phyloP scores from a whole-genome alignment of 2,113 vertebrate species.

The Argyrosomus japonicus region DNA sequence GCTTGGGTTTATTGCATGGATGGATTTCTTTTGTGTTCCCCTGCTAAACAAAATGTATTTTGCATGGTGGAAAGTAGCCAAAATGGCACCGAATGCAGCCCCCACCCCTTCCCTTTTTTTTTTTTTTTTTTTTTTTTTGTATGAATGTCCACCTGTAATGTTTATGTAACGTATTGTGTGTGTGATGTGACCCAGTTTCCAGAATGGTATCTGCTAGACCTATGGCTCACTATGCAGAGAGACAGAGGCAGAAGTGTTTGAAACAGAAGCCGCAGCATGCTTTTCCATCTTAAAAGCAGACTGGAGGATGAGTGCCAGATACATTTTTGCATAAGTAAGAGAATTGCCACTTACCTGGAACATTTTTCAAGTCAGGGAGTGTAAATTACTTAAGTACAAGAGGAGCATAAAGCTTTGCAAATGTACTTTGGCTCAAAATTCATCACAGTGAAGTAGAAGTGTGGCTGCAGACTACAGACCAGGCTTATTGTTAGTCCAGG shows the following conservation, averaged over 20 bases:
- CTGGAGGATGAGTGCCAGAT: slow-evolving; percentile 57
- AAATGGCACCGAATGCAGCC: slow-evolving; percentile 74
- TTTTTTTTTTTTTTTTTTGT: slow-evolving; percentile 26
- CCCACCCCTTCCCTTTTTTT: background rate
- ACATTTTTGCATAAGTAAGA: slow-evolving; percentile 68
- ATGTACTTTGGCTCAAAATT: slow-evolving; percentile 55
- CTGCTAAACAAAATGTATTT: slow-evolving; percentile 47
- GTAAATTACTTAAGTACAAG: slow-evolving; percentile 62
- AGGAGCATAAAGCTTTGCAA: slow-evolving; percentile 43
- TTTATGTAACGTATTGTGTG: slow-evolving; percentile 67
- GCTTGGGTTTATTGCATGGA: slow-evolving; percentile 78
- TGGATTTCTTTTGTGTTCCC: slow-evolving; percentile 63
- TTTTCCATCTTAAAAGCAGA: slow-evolving; percentile 53
- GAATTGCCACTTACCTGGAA: slow-evolving; percentile 59
- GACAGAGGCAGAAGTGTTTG: slow-evolving; percentile 27
- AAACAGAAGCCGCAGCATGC: slow-evolving; percentile 41
- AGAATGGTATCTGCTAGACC: slow-evolving; percentile 47
- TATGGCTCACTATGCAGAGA: slow-evolving; percentile 44
- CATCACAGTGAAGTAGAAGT: slow-evolving; percentile 23
- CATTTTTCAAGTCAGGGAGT: slow-evolving; percentile 54
- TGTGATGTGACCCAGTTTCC: slow-evolving; percentile 65
- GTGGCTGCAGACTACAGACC: slow-evolving; percentile 20
- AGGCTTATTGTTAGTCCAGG: background rate
- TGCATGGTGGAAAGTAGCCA: slow-evolving; percentile 74
- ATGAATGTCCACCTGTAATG: slow-evolving; percentile 73